Percentiles rank a stretch among this genome's conserved stretches.
phyloP scores from a whole-genome alignment of 2,797 vertebrate genomes.

The Acrocephalus scirpaceus region DNA sequence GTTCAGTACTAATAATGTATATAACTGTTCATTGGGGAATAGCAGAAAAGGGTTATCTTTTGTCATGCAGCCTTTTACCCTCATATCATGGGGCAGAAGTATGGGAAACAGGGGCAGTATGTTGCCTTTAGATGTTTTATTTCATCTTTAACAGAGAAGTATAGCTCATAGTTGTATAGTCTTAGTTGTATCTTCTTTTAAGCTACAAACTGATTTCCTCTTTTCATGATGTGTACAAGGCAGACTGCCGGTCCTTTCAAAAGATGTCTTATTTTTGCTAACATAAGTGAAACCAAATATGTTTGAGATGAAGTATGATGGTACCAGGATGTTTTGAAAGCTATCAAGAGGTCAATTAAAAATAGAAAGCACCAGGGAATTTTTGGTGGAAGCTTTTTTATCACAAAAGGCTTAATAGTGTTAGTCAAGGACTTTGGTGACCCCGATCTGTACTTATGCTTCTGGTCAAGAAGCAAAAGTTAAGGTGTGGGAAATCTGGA shows the following conservation, averaged over 20 bases:
- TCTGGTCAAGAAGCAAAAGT: neutral
- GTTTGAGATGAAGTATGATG: neutral
- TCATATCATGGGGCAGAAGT: neutral
- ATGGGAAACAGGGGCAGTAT: no score
- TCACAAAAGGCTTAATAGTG: neutral
- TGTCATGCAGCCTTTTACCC: neutral
- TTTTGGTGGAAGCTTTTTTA: neutral
- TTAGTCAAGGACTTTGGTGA: neutral
- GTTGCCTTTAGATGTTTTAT: neutral
- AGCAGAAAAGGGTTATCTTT: neutral
- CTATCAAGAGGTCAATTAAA: neutral
- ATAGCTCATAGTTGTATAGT: neutral
- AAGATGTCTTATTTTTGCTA: neutral
- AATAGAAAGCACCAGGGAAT: neutral
- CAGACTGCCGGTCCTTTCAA: neutral
- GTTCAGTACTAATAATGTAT: neutral
- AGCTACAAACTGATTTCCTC: neutral
- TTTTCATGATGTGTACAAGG: neutral
- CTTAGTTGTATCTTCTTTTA: neutral
- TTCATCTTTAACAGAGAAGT: neutral
- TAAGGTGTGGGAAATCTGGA: neutral
- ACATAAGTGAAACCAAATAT: neutral
- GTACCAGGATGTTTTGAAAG: neutral
- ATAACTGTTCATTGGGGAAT: neutral
- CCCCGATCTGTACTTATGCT: neutral